These are phyloP conservation scores for Oryzias curvinotus DNA, from an alignment of 2,113 vertebrate species.

Conservation along the genomic window DNA sequence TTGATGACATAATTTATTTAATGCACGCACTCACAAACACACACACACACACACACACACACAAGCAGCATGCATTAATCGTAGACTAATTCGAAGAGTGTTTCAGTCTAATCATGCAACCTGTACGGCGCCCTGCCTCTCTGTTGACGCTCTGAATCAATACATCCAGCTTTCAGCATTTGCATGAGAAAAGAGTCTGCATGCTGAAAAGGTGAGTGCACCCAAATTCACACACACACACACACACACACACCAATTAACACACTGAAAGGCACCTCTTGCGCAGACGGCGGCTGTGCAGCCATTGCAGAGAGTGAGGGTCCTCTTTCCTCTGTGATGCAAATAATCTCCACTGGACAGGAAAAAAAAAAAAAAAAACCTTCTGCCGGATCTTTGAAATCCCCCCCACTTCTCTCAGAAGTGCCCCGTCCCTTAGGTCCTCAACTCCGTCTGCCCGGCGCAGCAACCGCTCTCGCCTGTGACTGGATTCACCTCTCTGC, in stretches of 20 bases:
- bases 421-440: conserved; percentile 48
- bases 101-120: conserved; percentile 39
- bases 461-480: conserved; percentile 15
- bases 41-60: conserved; percentile 13
- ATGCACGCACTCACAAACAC: conserved; percentile 9
- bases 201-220: conserved; percentile 59
- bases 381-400: conserved; percentile 31
- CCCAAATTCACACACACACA: conserved; percentile 4
- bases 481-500: conserved; percentile 39
- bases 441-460: conserved; percentile 43
- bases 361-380: conserved; percentile 23
- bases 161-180: conserved; percentile 46
- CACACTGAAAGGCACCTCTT: conserved; percentile 65
- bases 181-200: conserved; percentile 62
- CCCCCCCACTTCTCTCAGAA: neutral
- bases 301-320: conserved; percentile 30
- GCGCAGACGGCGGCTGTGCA: conserved; percentile 39
- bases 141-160: conserved; percentile 32
- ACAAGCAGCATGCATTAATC: conserved; percentile 24
- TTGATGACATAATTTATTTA: conserved; percentile 38
- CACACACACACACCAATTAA: conserved; percentile 17
- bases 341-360: conserved; percentile 48
- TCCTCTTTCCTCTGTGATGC: conserved; percentile 60
- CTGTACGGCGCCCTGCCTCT: conserved; percentile 34
- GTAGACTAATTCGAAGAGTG: conserved; percentile 38